Percentiles rank a stretch among this genome's conserved stretches.
phyloP scores from a whole-genome alignment of 2,888 invertebrate genomes.

The Tetragonula carbonaria region DNA sequence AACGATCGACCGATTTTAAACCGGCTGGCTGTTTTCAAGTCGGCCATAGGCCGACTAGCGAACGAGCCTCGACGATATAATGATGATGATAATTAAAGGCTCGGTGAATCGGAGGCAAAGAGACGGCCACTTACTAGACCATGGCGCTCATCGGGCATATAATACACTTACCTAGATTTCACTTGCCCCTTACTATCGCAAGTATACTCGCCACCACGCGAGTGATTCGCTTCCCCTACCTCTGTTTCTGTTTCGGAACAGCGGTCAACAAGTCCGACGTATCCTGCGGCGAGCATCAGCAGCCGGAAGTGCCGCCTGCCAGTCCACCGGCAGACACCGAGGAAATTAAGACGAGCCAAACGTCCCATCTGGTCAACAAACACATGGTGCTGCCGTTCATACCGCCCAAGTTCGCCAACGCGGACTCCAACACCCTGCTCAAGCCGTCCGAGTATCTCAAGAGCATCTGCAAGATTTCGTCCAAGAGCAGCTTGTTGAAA shows the following conservation, averaged over 20 bases:
- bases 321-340: constrained; percentile 83
- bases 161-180: constrained; percentile 84
- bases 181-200: constrained; percentile 69
- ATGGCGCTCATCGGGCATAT: constrained; percentile 82
- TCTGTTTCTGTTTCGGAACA: constrained; percentile 80
- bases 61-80: constrained; percentile 34
- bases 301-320: constrained; percentile 82
- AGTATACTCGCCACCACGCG: too few species aligned
- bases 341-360: constrained; percentile 78
- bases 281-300: constrained; percentile 74
- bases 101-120: constrained; percentile 77
- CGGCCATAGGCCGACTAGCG: constrained; percentile 6
- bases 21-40: background rate
- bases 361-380: constrained; percentile 90
- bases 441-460: constrained; percentile 96
- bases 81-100: constrained; percentile 56
- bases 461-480: constrained; percentile 88
- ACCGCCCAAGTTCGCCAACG: constrained; percentile 94
- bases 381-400: constrained; percentile 95
- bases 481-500: constrained; percentile 80
- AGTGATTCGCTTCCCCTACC: constrained; percentile 55
- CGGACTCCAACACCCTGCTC: constrained; percentile 92
- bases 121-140: constrained; percentile 82
- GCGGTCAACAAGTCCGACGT: constrained; percentile 82
- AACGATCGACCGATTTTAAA: constrained; percentile 63